Conservation (phyloP, 2,113 vertebrate genomes). For the Etia nguti region DNA sequence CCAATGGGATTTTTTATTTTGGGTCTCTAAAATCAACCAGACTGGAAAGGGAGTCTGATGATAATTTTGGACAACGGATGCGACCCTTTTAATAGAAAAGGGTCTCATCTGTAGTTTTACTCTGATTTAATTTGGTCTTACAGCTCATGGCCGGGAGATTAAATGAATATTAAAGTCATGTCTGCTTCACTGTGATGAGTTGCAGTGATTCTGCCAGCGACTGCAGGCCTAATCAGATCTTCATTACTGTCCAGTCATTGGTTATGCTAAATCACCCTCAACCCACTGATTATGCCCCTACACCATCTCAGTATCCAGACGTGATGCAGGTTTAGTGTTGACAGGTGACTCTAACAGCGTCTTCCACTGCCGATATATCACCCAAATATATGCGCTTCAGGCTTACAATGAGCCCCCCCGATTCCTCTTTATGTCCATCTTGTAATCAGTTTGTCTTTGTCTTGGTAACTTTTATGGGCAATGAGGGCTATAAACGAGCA, state of each 20-base stretch:
- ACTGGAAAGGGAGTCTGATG: accelerated
- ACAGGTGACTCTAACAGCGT: not conserved
- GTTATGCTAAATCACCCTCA: not conserved
- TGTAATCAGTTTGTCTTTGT: not conserved
- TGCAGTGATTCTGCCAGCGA: not conserved
- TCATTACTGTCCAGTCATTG: not conserved
- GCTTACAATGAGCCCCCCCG: not conserved
- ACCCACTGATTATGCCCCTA: not conserved
- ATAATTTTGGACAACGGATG: accelerated
- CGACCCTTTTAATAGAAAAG: not conserved
- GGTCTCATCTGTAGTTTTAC: not conserved
- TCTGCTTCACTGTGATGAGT: not conserved
- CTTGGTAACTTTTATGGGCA: not conserved
- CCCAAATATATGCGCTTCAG: not conserved
- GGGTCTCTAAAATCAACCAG: not conserved
- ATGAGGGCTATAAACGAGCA: not conserved
- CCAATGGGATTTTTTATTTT: accelerated
- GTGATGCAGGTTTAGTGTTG: not conserved
- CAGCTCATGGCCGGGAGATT: not conserved
- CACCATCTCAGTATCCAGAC: not conserved
- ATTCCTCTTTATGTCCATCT: not conserved
- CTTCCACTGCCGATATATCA: not conserved
- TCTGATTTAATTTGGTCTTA: not conserved
- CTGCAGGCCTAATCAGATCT: not conserved
- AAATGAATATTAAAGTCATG: not conserved